Percentiles rank a stretch among this genome's conserved stretches.
These are phyloP conservation scores for Okamejei kenojei DNA, from an alignment of 2,797 vertebrate genomes.

Conservation along the genomic window DNA sequence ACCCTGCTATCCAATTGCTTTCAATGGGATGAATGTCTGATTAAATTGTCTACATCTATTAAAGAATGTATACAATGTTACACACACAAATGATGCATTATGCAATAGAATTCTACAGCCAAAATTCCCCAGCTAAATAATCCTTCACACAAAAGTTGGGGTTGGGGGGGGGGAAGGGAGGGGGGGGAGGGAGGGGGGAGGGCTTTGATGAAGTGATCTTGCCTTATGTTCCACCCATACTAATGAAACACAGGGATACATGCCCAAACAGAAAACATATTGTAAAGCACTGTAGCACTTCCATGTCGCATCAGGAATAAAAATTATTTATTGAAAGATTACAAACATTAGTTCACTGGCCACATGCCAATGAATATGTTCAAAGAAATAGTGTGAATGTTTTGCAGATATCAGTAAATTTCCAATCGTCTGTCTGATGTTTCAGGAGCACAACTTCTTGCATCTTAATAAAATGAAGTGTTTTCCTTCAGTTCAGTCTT, in stretches of 20 bases:
- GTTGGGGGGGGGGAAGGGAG: too few relatives aligned
- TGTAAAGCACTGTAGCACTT: not conserved
- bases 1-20: too few relatives aligned
- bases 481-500: not conserved
- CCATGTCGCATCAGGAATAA: not conserved
- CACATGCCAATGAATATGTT: not conserved
- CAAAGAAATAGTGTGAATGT: not conserved
- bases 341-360: not conserved
- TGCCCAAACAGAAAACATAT: not conserved
- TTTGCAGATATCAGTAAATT: not conserved
- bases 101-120: too few relatives aligned
- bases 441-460: not conserved
- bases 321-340: not conserved
- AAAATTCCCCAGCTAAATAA: not conserved
- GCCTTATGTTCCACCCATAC: not conserved
- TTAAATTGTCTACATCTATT: too few relatives aligned
- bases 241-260: not conserved
- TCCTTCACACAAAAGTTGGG: not conserved
- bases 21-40: too few relatives aligned
- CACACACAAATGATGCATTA: too few relatives aligned
- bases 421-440: not conserved
- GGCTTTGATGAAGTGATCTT: not conserved
- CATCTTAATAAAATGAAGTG: not conserved
- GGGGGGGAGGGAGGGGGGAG: too few relatives aligned
- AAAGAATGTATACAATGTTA: too few relatives aligned